Evolutionary conservation across 1,140 invertebrate genomes (phyloP), one percentile per base, ranked within the genome.

Genomic region (Epicauta chinensis): DNA sequence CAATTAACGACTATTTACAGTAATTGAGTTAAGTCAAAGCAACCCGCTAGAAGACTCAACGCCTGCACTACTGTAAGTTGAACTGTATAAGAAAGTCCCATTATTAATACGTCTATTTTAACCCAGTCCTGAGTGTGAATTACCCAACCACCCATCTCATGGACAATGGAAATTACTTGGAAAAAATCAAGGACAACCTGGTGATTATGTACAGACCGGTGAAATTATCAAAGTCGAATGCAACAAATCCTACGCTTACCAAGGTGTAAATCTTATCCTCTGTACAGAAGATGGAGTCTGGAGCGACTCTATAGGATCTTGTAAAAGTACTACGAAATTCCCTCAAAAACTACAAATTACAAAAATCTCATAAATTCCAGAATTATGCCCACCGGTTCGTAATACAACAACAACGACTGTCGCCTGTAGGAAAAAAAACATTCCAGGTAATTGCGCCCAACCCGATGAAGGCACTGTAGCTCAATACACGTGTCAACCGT

Each of bases 401-500:
- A 46, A 17, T n/a, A 35, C 43, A 16, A 12, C 43, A 10, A n/a
- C 15, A 15, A 32, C 32, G 16, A 44, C 16, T 12, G 43, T 35
- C 1, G 13, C 31, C 35, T 46, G 43, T 34, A 35, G 14, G 35
- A 35, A 13, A 35, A 32, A 3, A 13, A 16, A 34, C 34, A 32
- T 17, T 13, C 7, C 11, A 15, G 45, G 38, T 6, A 37, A 47
- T 38, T 47, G 45, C 11, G 30, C 16, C 16, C 7, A 47, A 16
- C n/a, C 45, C 1, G 30, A 29, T 23, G 45, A 47, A 7, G 45
- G 45, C 38, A 47, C 45, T 37, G 15, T 36, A 29, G 45, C 35
- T 14, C 14, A 17, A 14, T 47, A 37, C 17, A n/a, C 23, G 2
- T 47, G 45, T 23, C 32, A 16, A n/a, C 34, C 45, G n/a, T 37